These are phyloP conservation scores for Diadema setosum DNA, from an alignment of 35 echinoderm and acorn worm genomes.

Conservation along the genomic window DNA sequence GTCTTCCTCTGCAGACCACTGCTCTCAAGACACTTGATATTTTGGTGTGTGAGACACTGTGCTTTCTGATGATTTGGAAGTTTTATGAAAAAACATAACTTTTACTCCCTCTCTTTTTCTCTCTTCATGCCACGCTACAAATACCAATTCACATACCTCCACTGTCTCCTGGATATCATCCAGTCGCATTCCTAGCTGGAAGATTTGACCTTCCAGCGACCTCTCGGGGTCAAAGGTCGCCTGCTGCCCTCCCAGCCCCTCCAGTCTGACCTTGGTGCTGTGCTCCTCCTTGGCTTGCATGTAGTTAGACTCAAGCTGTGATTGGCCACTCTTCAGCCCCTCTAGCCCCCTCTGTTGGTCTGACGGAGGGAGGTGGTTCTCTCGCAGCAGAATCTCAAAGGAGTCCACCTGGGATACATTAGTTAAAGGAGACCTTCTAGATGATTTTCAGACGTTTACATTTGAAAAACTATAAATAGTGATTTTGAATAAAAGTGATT, in stretches of 20 bases:
- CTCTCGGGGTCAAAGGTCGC: constrained; percentile 82
- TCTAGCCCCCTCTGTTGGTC: constrained; percentile 68
- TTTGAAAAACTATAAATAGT: no score
- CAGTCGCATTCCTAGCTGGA: constrained; percentile 87
- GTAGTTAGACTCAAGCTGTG: constrained; percentile 73
- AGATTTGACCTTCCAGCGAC: constrained; percentile 79
- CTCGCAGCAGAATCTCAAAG: constrained; percentile 58
- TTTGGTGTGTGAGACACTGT: no score
- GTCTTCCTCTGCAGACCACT: no score
- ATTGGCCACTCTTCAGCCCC: constrained; percentile 48
- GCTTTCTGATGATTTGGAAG: no score
- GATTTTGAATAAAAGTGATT: no score
- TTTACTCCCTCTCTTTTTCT: no score
- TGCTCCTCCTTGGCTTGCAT: constrained; percentile 87
- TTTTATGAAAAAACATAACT: no score
- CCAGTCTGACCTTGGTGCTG: constrained; percentile 54
- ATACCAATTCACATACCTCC: constrained; percentile 41
- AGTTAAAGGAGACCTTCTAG: not conserved
- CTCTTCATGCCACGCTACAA: no score
- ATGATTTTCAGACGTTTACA: no score
- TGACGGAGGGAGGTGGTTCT: constrained; percentile 41
- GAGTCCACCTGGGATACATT: constrained; percentile 31
- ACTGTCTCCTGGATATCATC: constrained; percentile 88
- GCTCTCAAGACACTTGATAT: no score
- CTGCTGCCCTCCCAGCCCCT: constrained; percentile 7